A percentile compares a stretch with the other conserved stretches of the same genome.
phyloP scores from a whole-genome alignment of 1,140 invertebrate species.

The Ylistrum balloti region DNA sequence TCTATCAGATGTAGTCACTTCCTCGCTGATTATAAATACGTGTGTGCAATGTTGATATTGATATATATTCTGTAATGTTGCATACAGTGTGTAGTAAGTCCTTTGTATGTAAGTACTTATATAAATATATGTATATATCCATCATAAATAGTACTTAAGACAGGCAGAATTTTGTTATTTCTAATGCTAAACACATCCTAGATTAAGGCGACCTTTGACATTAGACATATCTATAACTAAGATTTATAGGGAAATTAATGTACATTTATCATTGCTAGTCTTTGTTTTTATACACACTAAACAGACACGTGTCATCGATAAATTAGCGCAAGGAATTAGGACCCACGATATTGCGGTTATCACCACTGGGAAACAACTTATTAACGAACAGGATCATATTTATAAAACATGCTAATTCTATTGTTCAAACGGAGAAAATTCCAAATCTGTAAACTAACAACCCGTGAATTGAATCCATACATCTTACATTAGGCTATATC shows the following conservation, averaged over 20 bases:
- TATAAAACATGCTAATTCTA: slow-evolving; percentile 8
- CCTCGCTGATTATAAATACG: not conserved
- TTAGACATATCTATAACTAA: slow-evolving; percentile 10
- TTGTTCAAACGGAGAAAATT: not conserved
- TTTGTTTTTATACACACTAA: not conserved
- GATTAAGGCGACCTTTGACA: slow-evolving; percentile 23
- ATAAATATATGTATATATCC: not conserved
- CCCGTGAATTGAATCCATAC: not conserved
- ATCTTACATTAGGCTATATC: too few species aligned
- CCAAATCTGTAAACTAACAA: not conserved
- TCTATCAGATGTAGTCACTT: not conserved
- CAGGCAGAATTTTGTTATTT: not conserved
- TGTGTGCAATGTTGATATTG: not conserved
- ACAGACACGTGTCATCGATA: not conserved
- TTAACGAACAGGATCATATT: not conserved
- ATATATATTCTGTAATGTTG: not conserved
- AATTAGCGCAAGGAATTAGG: slow-evolving; percentile 11
- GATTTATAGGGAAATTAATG: slow-evolving; percentile 35
- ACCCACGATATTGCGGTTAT: not conserved
- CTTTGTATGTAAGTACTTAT: not conserved
- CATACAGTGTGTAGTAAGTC: not conserved
- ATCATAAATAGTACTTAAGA: not conserved
- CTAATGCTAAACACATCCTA: slow-evolving; percentile 29
- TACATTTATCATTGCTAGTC: slow-evolving; percentile 26
- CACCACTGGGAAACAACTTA: not conserved